Conservation (phyloP, 2,888 invertebrate species). For the Agrochola lychnidis region DNA sequence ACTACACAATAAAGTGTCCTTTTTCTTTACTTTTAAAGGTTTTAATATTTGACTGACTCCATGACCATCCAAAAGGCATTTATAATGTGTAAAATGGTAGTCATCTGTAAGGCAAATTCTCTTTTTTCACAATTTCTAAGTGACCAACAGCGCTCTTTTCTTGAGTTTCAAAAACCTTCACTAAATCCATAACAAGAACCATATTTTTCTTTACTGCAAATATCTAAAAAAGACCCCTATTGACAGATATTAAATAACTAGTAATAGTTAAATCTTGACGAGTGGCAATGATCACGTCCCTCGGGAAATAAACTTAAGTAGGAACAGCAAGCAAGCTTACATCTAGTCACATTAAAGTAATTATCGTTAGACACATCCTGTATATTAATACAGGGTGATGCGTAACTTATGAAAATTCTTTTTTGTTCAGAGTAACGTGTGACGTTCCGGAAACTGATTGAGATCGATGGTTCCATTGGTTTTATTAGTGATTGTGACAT, state of each 20-base stretch:
- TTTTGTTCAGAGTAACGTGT: constrained; percentile 42
- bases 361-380: constrained; percentile 83
- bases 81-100: not conserved
- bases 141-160: not conserved
- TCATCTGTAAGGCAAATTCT: not conserved
- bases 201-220: not conserved
- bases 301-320: constrained; percentile 77
- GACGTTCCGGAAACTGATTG: constrained; percentile 24
- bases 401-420: constrained; percentile 48
- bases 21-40: too few species aligned
- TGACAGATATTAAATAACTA: constrained; percentile 51
- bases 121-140: not conserved
- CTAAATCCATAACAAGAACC: not conserved
- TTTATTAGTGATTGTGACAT: constrained; percentile 3
- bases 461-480: constrained; percentile 14
- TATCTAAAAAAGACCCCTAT: constrained; percentile 15
- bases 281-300: constrained; percentile 74
- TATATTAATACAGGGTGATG: constrained; percentile 66
- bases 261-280: constrained; percentile 76
- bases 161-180: not conserved
- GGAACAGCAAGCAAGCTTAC: constrained; percentile 62
- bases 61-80: not conserved
- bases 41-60: too few species aligned
- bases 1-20: too few species aligned
- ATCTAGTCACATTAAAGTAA: constrained; percentile 79